phyloP scores from a whole-genome alignment of 37 sponge, comb jelly and placozoan species.

The Bolinopsis microptera region DNA sequence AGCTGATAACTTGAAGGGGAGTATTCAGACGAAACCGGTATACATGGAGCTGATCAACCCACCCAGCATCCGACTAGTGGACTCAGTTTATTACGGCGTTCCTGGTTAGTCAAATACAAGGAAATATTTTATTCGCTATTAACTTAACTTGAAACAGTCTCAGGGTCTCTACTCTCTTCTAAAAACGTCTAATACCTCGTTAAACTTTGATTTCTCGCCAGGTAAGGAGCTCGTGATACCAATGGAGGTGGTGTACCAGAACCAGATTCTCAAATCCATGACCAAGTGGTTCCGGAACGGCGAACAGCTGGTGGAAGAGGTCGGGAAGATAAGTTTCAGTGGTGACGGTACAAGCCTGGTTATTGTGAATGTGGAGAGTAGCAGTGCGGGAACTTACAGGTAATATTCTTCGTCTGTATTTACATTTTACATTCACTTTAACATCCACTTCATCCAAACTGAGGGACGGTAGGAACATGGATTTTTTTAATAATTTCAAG shows the following conservation, averaged over 20 bases:
- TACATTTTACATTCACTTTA: no score
- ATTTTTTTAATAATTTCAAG: no score
- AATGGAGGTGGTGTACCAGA: constrained; percentile 9
- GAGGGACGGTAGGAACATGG: no score
- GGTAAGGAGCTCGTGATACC: constrained; percentile 4
- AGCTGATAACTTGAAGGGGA: constrained; percentile 25
- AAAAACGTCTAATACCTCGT: no score
- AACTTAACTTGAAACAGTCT: no score
- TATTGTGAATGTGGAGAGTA: constrained; percentile 8
- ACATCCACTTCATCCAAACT: no score
- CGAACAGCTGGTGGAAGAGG: neutral
- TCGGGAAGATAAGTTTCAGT: neutral
- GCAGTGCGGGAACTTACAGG: constrained; percentile 41
- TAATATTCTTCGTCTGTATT: no score
- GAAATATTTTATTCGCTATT: neutral
- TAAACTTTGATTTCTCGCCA: no score
- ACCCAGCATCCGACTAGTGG: neutral
- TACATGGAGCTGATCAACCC: constrained; percentile 53
- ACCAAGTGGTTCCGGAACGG: constrained; percentile 27
- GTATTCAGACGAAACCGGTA: constrained; percentile 40
- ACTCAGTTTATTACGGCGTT: constrained; percentile 42
- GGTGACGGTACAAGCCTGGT: neutral
- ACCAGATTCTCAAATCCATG: constrained; percentile 1
- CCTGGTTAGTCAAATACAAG: neutral
- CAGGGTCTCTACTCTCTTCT: no score